Evolutionary conservation across 2,113 vertebrate genomes (phyloP).

Genomic region (Saguinus imperator): DNA sequence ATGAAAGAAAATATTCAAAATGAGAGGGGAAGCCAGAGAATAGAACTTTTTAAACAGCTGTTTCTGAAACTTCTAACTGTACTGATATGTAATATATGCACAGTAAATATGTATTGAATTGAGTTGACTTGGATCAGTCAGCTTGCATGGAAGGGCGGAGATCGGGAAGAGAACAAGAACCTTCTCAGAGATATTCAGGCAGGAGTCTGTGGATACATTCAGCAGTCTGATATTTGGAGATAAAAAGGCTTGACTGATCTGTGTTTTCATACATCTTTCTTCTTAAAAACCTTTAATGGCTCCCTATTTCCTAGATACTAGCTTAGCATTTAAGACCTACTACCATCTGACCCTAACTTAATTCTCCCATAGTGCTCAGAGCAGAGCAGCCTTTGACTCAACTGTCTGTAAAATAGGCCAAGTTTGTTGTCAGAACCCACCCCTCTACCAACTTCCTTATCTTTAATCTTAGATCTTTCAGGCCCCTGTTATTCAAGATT

Average conservation of each 20-base stretch:
- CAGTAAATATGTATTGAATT: not conserved
- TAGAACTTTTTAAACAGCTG: slow-evolving; percentile 38
- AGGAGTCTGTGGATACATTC: not conserved
- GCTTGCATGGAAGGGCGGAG: not conserved
- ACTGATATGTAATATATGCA: not conserved
- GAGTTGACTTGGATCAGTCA: not conserved
- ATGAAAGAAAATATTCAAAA: slow-evolving; percentile 72
- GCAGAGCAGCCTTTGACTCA: not conserved
- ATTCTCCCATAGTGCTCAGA: not conserved
- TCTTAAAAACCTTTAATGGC: not conserved
- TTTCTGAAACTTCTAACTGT: slow-evolving; percentile 38
- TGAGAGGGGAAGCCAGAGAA: slow-evolving; percentile 58
- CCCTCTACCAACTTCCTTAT: not conserved
- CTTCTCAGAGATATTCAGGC: not conserved
- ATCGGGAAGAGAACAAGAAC: not conserved
- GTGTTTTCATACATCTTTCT: not conserved
- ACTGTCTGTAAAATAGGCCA: not conserved
- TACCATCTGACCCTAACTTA: not conserved
- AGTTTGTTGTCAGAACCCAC: not conserved
- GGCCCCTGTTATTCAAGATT: not conserved
- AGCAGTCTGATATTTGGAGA: not conserved
- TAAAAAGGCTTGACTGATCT: not conserved
- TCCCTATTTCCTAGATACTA: not conserved
- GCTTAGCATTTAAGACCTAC: not conserved
- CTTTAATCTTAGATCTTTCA: not conserved